Evolutionary conservation across 2,888 invertebrate genomes (phyloP).

Genomic region (Norana najaformis): DNA sequence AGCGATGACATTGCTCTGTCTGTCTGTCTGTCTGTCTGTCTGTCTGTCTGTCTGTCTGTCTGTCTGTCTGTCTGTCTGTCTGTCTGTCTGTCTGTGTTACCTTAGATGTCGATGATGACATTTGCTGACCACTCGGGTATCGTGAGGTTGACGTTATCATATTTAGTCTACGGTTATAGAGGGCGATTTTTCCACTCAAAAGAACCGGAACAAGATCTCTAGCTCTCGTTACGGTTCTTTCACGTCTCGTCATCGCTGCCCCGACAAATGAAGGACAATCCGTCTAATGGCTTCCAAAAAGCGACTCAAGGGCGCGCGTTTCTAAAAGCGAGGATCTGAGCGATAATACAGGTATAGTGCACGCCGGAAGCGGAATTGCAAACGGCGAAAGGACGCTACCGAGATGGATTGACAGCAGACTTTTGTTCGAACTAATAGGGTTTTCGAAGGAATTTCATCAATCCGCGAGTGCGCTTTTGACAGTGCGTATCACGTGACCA

Average conservation of each 20-base stretch:
- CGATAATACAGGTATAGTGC: not conserved
- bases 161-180: not conserved
- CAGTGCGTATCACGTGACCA: not conserved
- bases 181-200: not conserved
- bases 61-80: not conserved
- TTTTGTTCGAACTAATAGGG: not conserved
- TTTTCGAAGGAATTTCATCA: not conserved
- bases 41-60: not conserved
- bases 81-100: too few relatives aligned
- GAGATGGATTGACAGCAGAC: not conserved
- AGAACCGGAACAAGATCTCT: constrained; percentile 13
- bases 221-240: not conserved
- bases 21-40: not conserved
- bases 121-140: too few relatives aligned
- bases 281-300: not conserved
- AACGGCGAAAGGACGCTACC: not conserved
- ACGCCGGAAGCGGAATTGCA: not conserved
- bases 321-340: not conserved
- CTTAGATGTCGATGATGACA: too few relatives aligned
- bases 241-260: not conserved
- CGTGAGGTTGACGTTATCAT: not conserved
- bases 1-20: too few relatives aligned
- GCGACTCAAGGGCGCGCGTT: too few relatives aligned
- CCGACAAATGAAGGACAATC: not conserved
- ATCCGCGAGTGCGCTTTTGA: too few relatives aligned